Conservation (phyloP, 2,888 invertebrate species). For the Ennomos quercinarius region DNA sequence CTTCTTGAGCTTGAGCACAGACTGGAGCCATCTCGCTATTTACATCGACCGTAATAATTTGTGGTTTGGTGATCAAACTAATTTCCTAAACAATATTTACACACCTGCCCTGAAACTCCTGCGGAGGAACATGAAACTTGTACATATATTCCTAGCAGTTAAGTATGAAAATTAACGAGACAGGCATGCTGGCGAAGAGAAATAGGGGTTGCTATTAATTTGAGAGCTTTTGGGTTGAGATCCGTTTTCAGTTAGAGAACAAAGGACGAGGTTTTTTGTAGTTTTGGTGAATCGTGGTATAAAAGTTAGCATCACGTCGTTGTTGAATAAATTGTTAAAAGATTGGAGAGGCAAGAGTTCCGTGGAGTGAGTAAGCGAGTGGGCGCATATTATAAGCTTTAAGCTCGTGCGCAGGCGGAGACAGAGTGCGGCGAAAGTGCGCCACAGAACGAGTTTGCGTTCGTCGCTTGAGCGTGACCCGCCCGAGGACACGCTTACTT, state of each 20-base stretch:
- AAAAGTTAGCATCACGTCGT: neutral
- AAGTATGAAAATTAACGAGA: slow-evolving; percentile 33
- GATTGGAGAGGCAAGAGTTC: slow-evolving; percentile 45
- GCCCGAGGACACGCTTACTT: slow-evolving; percentile 74
- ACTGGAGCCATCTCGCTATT: slow-evolving; percentile 6
- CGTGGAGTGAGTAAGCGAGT: slow-evolving; percentile 62
- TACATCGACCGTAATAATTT: slow-evolving; percentile 13
- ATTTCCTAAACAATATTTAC: slow-evolving; percentile 24
- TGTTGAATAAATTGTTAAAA: slow-evolving; percentile 40
- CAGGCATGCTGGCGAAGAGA: slow-evolving; percentile 29
- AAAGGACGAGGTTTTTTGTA: slow-evolving; percentile 40
- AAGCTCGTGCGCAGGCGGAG: slow-evolving; percentile 67
- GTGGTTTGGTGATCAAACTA: slow-evolving; percentile 19
- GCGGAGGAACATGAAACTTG: slow-evolving; percentile 21
- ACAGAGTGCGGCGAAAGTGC: slow-evolving; percentile 76
- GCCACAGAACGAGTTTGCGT: slow-evolving; percentile 77
- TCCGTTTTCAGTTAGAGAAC: slow-evolving; percentile 31
- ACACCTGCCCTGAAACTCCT: slow-evolving; percentile 19
- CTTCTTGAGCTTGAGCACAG: slow-evolving; percentile 53
- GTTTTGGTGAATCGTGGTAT: slow-evolving; percentile 34
- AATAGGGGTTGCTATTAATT: slow-evolving; percentile 34
- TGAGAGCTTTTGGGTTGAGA: slow-evolving; percentile 30
- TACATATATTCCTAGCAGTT: slow-evolving; percentile 25
- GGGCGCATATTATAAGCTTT: slow-evolving; percentile 61
- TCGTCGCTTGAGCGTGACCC: slow-evolving; percentile 82